Evolutionary conservation across 2,113 vertebrate genomes (phyloP).

Genomic region (Paracanthobrama guichenoti): DNA sequence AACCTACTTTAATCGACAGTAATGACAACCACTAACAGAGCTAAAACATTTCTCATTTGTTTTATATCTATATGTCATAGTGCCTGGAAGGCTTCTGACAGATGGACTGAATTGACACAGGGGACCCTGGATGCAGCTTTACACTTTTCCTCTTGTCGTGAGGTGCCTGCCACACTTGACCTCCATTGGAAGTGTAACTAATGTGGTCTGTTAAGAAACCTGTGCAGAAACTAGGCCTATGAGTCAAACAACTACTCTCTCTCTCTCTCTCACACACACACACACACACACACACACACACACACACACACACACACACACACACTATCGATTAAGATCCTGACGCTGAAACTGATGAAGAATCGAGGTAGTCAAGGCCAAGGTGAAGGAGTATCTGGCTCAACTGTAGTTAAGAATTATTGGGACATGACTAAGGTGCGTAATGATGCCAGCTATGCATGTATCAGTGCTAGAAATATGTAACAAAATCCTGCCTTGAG

Average conservation of each 20-base stretch:
- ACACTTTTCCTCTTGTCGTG: constrained; percentile 44
- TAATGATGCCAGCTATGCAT: constrained; percentile 1
- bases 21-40: background rate
- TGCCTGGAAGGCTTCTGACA: constrained; percentile 37
- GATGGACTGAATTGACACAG: constrained; percentile 47
- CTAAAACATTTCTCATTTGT: background rate
- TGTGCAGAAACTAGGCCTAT: constrained; percentile 31
- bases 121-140: constrained; percentile 46
- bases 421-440: constrained; percentile 46
- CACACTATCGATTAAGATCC: constrained; percentile 73
- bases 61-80: constrained; percentile 13
- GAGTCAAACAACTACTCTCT: constrained; percentile 41
- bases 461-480: background rate
- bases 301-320: constrained; percentile 18
- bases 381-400: constrained; percentile 61
- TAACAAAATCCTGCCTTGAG: background rate
- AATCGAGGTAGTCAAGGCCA: constrained; percentile 67
- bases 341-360: constrained; percentile 78
- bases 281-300: background rate
- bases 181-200: constrained; percentile 49
- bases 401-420: constrained; percentile 41
- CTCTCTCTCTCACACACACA: background rate
- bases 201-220: constrained; percentile 44
- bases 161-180: constrained; percentile 45
- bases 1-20: background rate